Conservation (phyloP, 2,113 vertebrate species). For the Panthera tigris region DNA sequence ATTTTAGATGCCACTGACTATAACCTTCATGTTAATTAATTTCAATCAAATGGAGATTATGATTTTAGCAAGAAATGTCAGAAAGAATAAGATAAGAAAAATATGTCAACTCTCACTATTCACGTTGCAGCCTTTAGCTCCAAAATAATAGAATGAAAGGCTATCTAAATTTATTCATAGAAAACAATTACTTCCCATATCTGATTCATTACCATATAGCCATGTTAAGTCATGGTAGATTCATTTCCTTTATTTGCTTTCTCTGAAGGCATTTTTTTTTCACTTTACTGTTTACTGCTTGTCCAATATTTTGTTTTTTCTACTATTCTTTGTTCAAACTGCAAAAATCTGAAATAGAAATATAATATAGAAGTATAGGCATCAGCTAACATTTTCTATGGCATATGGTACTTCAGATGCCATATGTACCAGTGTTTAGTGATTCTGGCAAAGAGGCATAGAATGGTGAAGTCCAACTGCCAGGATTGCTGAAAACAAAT, state of each 20-base stretch:
- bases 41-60: constrained; percentile 38
- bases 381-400: constrained; percentile 96
- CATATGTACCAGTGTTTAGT: constrained; percentile 99
- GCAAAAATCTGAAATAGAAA: constrained; percentile 90
- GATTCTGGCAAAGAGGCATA: constrained; percentile 97
- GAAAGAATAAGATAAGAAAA: constrained; percentile 58
- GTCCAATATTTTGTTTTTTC: constrained; percentile 88
- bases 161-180: constrained; percentile 57
- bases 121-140: constrained; percentile 26
- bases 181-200: constrained; percentile 56
- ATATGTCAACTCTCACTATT: constrained; percentile 14
- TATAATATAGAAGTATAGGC: constrained; percentile 92
- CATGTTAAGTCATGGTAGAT: constrained; percentile 64
- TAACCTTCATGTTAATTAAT: constrained; percentile 32
- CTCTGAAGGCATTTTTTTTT: constrained; percentile 76
- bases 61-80: constrained; percentile 61
- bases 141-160: constrained; percentile 59
- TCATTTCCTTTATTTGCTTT: constrained; percentile 76
- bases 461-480: constrained; percentile 98
- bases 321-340: constrained; percentile 90
- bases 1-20: constrained; percentile 24
- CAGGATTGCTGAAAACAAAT: constrained; percentile 96
- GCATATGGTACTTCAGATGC: constrained; percentile 99
- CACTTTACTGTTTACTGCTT: constrained; percentile 84
- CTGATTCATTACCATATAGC: constrained; percentile 56